phyloP scores from a whole-genome alignment of 1,140 invertebrate species.

The Maniola jurtina region DNA sequence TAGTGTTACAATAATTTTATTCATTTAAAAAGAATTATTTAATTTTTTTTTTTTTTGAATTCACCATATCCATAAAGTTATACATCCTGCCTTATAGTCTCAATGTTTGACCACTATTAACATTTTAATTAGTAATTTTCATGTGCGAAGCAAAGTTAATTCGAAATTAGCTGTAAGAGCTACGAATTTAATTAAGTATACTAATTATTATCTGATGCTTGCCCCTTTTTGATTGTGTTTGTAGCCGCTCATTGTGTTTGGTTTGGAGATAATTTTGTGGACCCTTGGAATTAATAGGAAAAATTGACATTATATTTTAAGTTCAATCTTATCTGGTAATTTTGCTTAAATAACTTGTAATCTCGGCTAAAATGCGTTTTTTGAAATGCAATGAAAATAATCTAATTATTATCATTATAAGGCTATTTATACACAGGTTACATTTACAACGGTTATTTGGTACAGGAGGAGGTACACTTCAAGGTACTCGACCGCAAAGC shows the following conservation, averaged over 20 bases:
- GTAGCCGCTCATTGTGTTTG: constrained; percentile 4
- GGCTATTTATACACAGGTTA: too few species aligned
- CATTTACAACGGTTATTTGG: too few species aligned
- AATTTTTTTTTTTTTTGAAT: background rate
- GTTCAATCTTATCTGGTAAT: too few species aligned
- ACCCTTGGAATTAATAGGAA: background rate
- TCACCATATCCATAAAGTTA: constrained; percentile 22
- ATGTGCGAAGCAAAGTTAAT: constrained; percentile 36
- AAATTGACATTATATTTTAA: background rate
- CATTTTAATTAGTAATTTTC: constrained; percentile 42
- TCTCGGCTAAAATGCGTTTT: too few species aligned
- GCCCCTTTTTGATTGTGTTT: constrained; percentile 33
- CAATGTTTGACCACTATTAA: constrained; percentile 40
- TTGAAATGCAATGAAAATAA: too few species aligned
- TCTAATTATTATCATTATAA: too few species aligned
- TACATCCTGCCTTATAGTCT: background rate
- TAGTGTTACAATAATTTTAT: too few species aligned
- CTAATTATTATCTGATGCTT: constrained; percentile 33
- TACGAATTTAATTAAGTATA: constrained; percentile 38
- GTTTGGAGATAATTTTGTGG: constrained; percentile 7
- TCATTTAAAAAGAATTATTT: background rate
- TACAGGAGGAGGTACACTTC: too few species aligned
- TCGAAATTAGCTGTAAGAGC: constrained; percentile 35
- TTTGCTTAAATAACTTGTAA: too few species aligned
- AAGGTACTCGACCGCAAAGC: too few species aligned